Conservation (phyloP, 2,888 invertebrate species). For the Polietes domitor region DNA sequence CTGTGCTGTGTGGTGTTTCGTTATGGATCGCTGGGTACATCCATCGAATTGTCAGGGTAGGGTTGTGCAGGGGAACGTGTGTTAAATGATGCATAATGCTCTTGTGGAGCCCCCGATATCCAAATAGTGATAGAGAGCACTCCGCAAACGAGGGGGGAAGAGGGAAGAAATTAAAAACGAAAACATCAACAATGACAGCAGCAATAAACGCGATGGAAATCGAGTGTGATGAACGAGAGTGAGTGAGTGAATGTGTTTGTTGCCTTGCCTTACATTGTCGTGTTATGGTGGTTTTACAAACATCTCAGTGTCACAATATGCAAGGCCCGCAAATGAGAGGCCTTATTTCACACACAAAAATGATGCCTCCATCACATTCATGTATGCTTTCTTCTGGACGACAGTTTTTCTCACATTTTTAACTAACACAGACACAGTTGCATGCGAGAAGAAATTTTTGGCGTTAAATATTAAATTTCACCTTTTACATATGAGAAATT, state of each 20-base stretch:
- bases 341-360: too few species aligned
- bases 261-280: neutral
- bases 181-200: slow-evolving; percentile 49
- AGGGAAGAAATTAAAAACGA: slow-evolving; percentile 36
- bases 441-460: too few species aligned
- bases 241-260: neutral
- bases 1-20: neutral
- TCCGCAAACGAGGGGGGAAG: neutral
- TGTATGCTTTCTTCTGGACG: too few species aligned
- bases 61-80: slow-evolving; percentile 51
- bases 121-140: slow-evolving; percentile 8
- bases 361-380: too few species aligned
- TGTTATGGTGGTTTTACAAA: slow-evolving; percentile 1
- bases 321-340: too few species aligned
- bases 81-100: slow-evolving; percentile 65
- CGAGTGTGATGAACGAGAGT: neutral
- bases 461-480: too few species aligned
- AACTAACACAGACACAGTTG: too few species aligned
- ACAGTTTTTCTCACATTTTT: too few species aligned
- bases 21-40: slow-evolving; percentile 45
- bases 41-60: neutral
- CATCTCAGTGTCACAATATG: neutral
- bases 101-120: slow-evolving; percentile 39
- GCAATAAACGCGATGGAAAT: slow-evolving; percentile 52
- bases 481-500: too few species aligned